Evolutionary conservation across 2,888 invertebrate genomes (phyloP).

Genomic region (Desoria tigrina): DNA sequence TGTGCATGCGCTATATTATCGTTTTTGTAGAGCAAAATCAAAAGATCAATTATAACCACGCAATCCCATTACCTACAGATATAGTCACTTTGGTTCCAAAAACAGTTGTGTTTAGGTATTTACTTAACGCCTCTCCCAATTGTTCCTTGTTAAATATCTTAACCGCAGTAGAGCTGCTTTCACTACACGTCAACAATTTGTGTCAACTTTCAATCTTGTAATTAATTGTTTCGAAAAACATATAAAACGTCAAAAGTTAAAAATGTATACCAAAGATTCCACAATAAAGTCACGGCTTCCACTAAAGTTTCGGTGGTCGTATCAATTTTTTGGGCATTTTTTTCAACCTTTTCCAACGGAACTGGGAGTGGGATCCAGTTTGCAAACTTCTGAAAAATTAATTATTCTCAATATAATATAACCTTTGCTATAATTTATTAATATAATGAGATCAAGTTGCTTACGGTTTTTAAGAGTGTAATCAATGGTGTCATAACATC

Average conservation of each 20-base stretch:
- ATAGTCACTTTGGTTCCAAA: conserved; percentile 61
- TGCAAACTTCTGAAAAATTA: conserved; percentile 56
- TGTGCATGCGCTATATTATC: too few species aligned
- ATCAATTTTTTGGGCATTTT: conserved; percentile 56
- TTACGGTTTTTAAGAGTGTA: conserved; percentile 65
- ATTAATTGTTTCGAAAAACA: too few species aligned
- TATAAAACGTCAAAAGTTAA: too few species aligned
- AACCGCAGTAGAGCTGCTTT: conserved; percentile 63
- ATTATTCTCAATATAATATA: conserved; percentile 12
- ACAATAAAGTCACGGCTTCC: conserved; percentile 68
- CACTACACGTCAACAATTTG: conserved; percentile 55
- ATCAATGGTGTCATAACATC: conserved; percentile 71
- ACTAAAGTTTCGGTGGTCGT: conserved; percentile 68
- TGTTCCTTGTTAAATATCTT: conserved; percentile 67
- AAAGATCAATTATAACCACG: conserved; percentile 16
- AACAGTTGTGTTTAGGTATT: conserved; percentile 63
- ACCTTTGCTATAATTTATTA: conserved; percentile 1
- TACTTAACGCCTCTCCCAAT: conserved; percentile 64
- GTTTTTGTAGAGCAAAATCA: too few species aligned
- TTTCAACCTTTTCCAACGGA: conserved; percentile 55
- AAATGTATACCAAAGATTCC: conserved; percentile 65
- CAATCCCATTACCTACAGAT: conserved; percentile 8
- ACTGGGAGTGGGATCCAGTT: conserved; percentile 57
- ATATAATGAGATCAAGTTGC: conserved; percentile 9
- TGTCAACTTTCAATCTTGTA: conserved; percentile 4